A percentile compares a stretch with the other conserved stretches of the same genome.
phyloP scores from a whole-genome alignment of 1,140 invertebrate species.

The Teleogryllus occipitalis region DNA sequence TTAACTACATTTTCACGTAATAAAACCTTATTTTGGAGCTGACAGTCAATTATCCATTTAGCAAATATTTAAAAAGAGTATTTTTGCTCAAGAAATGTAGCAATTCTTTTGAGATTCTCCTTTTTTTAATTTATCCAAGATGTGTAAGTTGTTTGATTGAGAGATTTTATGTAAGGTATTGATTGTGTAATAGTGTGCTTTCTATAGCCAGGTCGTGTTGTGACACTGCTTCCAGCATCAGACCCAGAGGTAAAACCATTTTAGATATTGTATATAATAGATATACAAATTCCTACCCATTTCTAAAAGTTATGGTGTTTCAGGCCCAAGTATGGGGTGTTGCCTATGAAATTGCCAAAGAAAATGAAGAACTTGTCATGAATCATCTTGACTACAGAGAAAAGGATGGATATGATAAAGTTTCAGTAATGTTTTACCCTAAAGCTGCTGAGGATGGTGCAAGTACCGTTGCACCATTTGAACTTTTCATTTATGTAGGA shows the following conservation, averaged over 20 bases:
- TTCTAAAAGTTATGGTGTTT: slow-evolving; percentile 22
- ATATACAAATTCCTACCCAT: slow-evolving; percentile 22
- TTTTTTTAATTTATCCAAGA: background rate
- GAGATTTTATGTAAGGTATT: background rate
- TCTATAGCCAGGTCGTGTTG: slow-evolving; percentile 80
- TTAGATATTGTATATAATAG: slow-evolving; percentile 9
- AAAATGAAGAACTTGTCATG: slow-evolving; percentile 60
- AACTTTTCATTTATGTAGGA: slow-evolving; percentile 76
- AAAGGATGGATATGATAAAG: slow-evolving; percentile 76
- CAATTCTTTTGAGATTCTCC: background rate
- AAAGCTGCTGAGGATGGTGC: slow-evolving; percentile 30
- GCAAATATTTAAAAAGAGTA: background rate
- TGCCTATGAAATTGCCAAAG: slow-evolving; percentile 72
- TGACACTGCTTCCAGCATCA: slow-evolving; percentile 65
- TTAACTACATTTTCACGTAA: slow-evolving; percentile 11
- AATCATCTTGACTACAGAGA: slow-evolving; percentile 81
- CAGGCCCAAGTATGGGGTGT: slow-evolving; percentile 76
- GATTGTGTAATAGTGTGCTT: slow-evolving; percentile 20
- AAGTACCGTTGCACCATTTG: slow-evolving; percentile 43
- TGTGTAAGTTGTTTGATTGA: background rate
- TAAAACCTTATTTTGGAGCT: too few relatives aligned
- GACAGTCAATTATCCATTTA: slow-evolving; percentile 9
- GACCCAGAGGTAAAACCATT: slow-evolving; percentile 44
- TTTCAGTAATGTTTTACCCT: slow-evolving; percentile 60
- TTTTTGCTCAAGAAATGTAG: background rate